Base-by-base conservation (phyloP, 2,113 vertebrate species). In the Carettochelys insculpta region DNA sequence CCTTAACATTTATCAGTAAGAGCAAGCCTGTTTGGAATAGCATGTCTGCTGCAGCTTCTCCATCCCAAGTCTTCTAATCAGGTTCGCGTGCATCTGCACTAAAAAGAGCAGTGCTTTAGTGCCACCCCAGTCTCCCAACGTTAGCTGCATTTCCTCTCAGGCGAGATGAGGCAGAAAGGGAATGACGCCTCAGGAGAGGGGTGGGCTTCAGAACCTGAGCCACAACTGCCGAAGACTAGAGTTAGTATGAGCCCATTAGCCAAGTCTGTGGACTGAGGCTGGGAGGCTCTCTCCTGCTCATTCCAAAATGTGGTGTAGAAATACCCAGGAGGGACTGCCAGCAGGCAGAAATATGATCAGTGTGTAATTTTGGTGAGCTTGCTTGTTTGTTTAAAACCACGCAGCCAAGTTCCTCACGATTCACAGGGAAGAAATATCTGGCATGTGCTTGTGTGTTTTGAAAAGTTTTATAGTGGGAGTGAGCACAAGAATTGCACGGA, bases 391-490 rank as follows among this genome's bases (percentile, higher is more conserved):
- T 81, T 82, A 85, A 79, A 94, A 29, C 2, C 17, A 13, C 12
- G 16, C 65, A 43, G 41, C 29, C 25, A 45, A 52, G 86, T 92
- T 95, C 77, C 73, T 83, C 45, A 77, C 19, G 38, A 16, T 41
- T 85, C 48, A 20, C 29, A 43, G 2, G 1, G 41, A 1, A 80
- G 88, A 88, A 48, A n/a, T 61, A 75, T 65, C 45, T 82, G 87
- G 75, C 17, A 9, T 16, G 5, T 8, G 4, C 0, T 41, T 50
- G 61, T 16, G 5, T 8, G 4, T 0, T n/a, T 56, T 65, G 80
- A 45, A n/a, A 75, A 7, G 29, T 16, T n/a, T n/a, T 86, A 80
- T 86, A 87, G 82, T 75, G 43, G 43, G 10, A 81, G 52, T 22
- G 87, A 78, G 31, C 27, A 34, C 81, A 27, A 82, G 86, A 88